A percentile compares a stretch with the other conserved stretches of the same genome.
Evolutionary conservation across 2,888 invertebrate genomes (phyloP).

Genomic region (Netelia fuscicornis): DNA sequence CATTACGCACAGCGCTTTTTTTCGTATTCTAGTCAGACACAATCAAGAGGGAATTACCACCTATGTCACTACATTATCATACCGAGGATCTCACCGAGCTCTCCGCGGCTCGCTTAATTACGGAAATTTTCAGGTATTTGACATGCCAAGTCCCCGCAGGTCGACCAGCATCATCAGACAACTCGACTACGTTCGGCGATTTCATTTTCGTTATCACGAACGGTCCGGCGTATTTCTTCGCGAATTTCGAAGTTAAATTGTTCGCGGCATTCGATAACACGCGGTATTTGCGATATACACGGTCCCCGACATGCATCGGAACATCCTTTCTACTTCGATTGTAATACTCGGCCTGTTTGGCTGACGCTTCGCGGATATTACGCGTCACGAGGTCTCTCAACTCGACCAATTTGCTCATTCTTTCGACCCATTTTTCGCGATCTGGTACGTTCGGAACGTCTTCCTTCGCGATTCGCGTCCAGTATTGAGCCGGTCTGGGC

Average conservation of each 20-base stretch:
- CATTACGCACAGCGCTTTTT: too few relatives aligned
- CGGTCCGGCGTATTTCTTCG: slow-evolving; percentile 29
- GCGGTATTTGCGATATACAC: slow-evolving; percentile 24
- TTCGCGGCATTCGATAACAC: slow-evolving; percentile 32
- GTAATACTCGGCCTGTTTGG: slow-evolving; percentile 27
- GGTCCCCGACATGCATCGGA: slow-evolving; percentile 10
- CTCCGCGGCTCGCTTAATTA: too few relatives aligned
- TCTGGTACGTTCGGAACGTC: too few relatives aligned
- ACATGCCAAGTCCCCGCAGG: too few relatives aligned
- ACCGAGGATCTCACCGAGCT: too few relatives aligned
- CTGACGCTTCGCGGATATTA: neutral
- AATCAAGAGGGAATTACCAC: too few relatives aligned
- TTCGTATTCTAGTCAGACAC: too few relatives aligned
- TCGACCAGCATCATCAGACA: too few relatives aligned
- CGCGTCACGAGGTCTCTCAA: neutral
- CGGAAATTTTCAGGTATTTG: too few relatives aligned
- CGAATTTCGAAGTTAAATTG: slow-evolving; percentile 26
- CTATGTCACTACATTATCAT: too few relatives aligned
- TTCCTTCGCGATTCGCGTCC: too few relatives aligned
- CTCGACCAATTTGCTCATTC: neutral
- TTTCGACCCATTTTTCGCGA: neutral
- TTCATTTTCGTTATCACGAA: neutral
- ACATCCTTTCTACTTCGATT: slow-evolving; percentile 14
- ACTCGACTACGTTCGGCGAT: too few relatives aligned
- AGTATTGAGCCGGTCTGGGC: neutral